These are phyloP conservation scores for Pangasius mekongensis DNA, from an alignment of 2,797 vertebrate genomes.

Conservation along the genomic window DNA sequence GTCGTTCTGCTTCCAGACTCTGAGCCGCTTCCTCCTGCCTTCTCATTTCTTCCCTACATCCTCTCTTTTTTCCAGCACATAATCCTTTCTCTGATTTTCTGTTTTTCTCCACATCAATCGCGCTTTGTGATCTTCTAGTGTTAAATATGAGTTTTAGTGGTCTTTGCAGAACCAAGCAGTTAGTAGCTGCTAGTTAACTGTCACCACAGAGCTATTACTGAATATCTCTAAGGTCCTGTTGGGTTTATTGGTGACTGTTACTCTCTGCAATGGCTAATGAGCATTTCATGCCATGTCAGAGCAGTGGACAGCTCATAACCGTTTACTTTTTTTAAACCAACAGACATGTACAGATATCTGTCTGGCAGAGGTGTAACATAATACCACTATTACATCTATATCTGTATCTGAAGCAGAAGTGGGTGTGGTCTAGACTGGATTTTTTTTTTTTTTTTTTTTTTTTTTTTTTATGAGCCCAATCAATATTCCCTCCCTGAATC, in stretches of 20 bases:
- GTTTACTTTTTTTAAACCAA: not conserved
- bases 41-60: not conserved
- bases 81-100: not conserved
- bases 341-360: not conserved
- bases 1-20: constrained; percentile 14
- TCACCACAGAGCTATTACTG: constrained; percentile 28
- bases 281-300: not conserved
- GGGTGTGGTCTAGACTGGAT: not conserved
- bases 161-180: not conserved
- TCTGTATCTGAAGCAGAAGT: not conserved
- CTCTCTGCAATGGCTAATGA: constrained; percentile 1
- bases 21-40: not conserved
- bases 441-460: too few species aligned
- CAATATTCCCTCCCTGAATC: too few species aligned
- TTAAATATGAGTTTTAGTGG: constrained; percentile 34
- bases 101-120: not conserved
- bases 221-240: not conserved
- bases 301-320: constrained; percentile 20
- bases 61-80: constrained; percentile 20
- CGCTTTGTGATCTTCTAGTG: not conserved
- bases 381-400: not conserved
- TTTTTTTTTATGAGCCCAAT: not conserved
- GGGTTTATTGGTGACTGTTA: not conserved
- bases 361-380: not conserved
- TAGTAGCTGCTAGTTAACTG: constrained; percentile 19